These are phyloP conservation scores for Ametastegia equiseti DNA, from an alignment of 2,888 invertebrate species.

Conservation along the genomic window DNA sequence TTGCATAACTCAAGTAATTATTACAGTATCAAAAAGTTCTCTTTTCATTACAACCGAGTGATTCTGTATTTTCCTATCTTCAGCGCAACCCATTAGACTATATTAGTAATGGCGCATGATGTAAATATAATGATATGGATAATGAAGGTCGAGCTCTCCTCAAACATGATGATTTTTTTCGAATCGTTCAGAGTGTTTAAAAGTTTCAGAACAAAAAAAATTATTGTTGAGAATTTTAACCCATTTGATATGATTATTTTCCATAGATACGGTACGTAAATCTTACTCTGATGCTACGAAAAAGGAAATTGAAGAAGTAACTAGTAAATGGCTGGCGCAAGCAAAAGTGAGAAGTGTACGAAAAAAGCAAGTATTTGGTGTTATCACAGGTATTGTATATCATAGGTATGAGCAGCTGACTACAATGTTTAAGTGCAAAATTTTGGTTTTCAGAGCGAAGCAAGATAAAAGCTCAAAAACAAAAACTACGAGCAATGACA, in stretches of 20 bases:
- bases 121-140: no score
- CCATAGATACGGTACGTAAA: not conserved
- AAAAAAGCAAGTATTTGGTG: not conserved
- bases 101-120: no score
- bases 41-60: no score
- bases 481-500: not conserved
- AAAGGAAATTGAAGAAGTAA: not conserved
- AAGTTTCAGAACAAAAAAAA: no score
- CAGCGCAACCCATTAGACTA: no score
- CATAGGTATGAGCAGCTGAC: not conserved
- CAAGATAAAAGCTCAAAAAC: not conserved
- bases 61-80: no score
- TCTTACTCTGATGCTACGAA: not conserved
- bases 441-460: not conserved
- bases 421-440: not conserved
- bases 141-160: no score
- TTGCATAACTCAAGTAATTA: no score
- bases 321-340: not conserved
- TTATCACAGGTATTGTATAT: not conserved
- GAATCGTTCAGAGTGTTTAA: no score
- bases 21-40: no score
- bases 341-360: not conserved
- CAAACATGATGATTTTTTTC: no score
- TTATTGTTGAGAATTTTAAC: no score
- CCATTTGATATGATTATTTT: not conserved